Evolutionary conservation across 2,797 vertebrate species (phyloP).

Genomic region (Falco berigora): DNA sequence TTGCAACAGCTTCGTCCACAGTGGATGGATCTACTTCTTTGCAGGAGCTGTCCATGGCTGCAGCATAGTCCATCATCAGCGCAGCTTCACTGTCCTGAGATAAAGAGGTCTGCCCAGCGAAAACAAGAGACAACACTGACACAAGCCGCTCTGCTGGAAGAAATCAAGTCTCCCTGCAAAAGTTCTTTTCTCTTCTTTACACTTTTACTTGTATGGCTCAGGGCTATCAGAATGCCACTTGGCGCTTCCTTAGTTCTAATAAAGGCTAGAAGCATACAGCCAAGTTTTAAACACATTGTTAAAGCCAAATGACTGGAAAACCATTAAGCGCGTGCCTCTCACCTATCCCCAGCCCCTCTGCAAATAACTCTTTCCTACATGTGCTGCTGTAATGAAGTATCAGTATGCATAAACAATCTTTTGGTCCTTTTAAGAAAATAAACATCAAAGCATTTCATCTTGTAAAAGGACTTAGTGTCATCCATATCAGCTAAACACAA

Average conservation of each 20-base stretch:
- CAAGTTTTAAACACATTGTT: neutral
- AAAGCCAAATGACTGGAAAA: neutral
- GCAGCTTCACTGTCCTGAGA: constrained; percentile 87
- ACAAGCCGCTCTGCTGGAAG: neutral
- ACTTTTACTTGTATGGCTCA: neutral
- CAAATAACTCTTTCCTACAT: neutral
- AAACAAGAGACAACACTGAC: neutral
- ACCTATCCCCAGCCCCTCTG: neutral
- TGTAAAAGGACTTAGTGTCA: neutral
- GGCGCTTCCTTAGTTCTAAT: neutral
- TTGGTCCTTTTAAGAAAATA: neutral
- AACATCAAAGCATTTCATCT: neutral
- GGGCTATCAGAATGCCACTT: neutral
- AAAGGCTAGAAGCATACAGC: neutral
- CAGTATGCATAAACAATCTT: neutral
- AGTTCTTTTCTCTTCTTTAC: neutral
- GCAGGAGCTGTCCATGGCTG: constrained; percentile 85
- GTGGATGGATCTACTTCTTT: constrained; percentile 62
- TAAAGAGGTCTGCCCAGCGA: constrained; percentile 74
- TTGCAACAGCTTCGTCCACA: neutral
- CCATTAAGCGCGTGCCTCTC: neutral
- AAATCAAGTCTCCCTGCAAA: neutral
- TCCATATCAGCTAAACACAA: neutral
- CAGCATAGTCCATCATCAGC: constrained; percentile 88
- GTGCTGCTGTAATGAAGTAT: neutral